Evolutionary conservation across 2,113 vertebrate genomes (phyloP), one percentile per base, ranked within the genome.

Genomic region (Jaculus jaculus): DNA sequence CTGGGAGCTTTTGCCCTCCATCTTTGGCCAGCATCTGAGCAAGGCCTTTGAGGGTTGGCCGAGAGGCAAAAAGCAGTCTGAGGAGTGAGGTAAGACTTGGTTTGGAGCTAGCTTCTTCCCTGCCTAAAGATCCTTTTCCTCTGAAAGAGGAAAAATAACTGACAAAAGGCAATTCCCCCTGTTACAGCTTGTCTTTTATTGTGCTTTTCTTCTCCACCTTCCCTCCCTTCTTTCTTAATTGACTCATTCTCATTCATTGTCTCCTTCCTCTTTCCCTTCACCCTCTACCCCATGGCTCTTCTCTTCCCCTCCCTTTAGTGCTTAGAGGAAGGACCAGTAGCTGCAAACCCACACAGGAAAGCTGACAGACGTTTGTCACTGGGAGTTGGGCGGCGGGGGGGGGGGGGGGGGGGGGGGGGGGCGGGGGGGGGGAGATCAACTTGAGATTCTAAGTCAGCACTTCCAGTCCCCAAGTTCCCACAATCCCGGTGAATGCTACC

Each of bases 21-120:
- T 4, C 51, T 63, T 16, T 30, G 66, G 15, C 3, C 39, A 68
- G 51, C n/a, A 61, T 21, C 80, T 39, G 72, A 77, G 54, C 15
- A 2, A 63, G 0, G 28, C 37, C 28, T 7, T 61, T 32, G 12
- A n/a, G 7, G 34, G n/a, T 21, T 0, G 17, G 18, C 30, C 7
- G 47, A 4, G n/a, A 16, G 54, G 39, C 21, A 5, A 12, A 7
- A 58, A 21, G n/a, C 39, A n/a, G 30, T 23, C 26, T 16, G 39
- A 71, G 7, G 26, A 13, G 12, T 26, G 16, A 63, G 3, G 21
- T 17, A 68, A 3, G 5, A 17, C 20, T 9, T 66, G 61, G 13
- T 69, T 47, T 42, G 1, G 32, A 58, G 71, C 32, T 54, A 30
- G 12, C 2, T 34, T 3, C 37, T 77, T 4, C 0, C 15, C 21